phyloP scores from a whole-genome alignment of 2,113 vertebrate species.

The Leucoraja erinaceus region DNA sequence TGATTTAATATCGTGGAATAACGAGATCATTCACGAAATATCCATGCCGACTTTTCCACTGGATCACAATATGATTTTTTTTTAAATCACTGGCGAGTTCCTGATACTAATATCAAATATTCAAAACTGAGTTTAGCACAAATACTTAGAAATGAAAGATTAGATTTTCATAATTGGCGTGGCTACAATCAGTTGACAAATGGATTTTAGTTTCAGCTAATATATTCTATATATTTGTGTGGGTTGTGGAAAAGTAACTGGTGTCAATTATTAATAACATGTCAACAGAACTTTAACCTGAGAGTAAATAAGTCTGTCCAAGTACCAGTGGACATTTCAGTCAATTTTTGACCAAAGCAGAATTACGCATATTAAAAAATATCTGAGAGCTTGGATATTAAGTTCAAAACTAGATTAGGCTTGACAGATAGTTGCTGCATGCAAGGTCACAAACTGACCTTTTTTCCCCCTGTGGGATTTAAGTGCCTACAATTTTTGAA shows the following conservation, averaged over 20 bases:
- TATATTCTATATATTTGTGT: background rate
- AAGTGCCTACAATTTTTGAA: background rate
- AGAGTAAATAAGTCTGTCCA: slow-evolving; percentile 14
- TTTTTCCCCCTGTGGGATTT: too few species aligned
- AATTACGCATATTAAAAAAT: background rate
- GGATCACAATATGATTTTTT: background rate
- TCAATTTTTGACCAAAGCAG: background rate
- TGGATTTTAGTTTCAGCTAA: slow-evolving; percentile 6
- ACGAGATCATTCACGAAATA: background rate
- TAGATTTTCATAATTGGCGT: background rate
- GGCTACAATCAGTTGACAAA: background rate
- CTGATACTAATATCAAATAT: background rate
- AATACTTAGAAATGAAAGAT: background rate
- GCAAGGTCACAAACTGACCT: background rate
- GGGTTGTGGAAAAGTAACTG: background rate
- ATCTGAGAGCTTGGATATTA: background rate
- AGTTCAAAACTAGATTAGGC: background rate
- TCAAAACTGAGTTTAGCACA: background rate
- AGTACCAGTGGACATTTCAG: background rate
- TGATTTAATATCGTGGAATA: background rate
- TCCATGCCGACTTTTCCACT: background rate
- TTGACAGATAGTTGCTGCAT: background rate
- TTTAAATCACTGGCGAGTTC: background rate
- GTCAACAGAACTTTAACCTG: slow-evolving; percentile 38
- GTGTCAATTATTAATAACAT: slow-evolving; percentile 22